Conservation (phyloP, 2,113 vertebrate genomes). For the Notechis scutatus region DNA sequence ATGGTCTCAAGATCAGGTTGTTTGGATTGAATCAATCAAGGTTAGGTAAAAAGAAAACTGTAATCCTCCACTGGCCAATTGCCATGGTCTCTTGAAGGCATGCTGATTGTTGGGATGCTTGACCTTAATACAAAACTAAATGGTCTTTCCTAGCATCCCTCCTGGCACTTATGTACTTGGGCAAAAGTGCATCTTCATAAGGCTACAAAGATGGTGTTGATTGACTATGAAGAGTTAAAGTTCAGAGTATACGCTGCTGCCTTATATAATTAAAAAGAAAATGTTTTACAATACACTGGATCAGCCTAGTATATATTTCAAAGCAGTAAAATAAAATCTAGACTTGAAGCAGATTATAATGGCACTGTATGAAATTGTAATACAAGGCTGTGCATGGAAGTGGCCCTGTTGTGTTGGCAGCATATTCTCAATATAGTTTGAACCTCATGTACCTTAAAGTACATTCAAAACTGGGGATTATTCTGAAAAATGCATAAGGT, state of each 20-base stretch:
- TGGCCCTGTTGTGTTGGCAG: neutral
- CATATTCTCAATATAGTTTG: neutral
- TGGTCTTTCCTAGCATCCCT: neutral
- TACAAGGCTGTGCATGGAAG: neutral
- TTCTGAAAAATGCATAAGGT: neutral
- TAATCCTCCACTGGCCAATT: neutral
- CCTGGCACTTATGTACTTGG: neutral
- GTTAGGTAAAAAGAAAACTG: neutral
- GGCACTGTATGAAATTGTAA: neutral
- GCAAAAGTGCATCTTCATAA: neutral
- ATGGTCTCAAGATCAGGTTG: neutral
- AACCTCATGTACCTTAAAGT: neutral
- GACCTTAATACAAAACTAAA: neutral
- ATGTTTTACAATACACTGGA: no score
- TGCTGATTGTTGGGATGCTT: neutral
- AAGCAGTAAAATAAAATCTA: neutral
- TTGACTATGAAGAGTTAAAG: neutral
- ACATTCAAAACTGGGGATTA: no score
- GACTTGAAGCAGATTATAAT: neutral
- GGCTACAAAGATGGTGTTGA: neutral
- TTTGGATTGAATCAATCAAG: neutral
- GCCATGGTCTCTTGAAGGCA: neutral
- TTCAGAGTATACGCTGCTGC: no score
- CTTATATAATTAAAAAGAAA: neutral
- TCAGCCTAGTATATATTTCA: neutral